Evolutionary conservation across 2,888 invertebrate genomes (phyloP).

Genomic region (Calameuta pallipes): DNA sequence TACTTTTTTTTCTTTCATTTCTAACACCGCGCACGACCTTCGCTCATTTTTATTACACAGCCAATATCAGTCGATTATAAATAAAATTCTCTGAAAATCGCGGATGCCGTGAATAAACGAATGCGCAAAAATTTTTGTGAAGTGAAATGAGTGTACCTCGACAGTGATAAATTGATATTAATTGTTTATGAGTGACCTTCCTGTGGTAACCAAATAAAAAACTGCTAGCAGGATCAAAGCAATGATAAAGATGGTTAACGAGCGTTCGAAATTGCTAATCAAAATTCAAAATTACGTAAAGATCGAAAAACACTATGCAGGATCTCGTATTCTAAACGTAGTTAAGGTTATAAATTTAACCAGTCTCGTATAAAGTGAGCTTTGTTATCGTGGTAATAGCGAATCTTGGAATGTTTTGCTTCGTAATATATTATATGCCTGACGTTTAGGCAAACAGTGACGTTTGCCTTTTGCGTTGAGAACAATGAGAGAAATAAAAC

Average conservation of each 20-base stretch:
- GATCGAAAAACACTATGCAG: background rate
- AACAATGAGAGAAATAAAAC: background rate
- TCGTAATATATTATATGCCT: background rate
- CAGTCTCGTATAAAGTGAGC: conserved; percentile 2
- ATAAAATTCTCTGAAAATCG: no score
- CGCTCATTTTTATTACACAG: no score
- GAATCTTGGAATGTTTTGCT: conserved; percentile 1
- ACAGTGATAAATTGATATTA: background rate
- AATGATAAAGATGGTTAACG: background rate
- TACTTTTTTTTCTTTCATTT: no score
- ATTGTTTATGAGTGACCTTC: background rate
- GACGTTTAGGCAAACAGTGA: background rate
- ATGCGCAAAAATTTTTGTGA: background rate
- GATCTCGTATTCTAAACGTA: background rate
- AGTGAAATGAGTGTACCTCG: background rate
- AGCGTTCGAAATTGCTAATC: background rate
- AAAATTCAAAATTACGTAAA: background rate
- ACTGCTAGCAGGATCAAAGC: background rate
- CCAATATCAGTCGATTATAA: no score
- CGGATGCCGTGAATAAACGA: background rate
- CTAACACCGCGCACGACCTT: no score
- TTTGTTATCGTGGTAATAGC: background rate
- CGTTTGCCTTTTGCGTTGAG: background rate
- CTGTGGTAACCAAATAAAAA: background rate
- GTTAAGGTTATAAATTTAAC: background rate